Percentiles rank a stretch among this genome's conserved stretches.
Conservation (phyloP, 2,797 vertebrate genomes). For the Neoniphon sammara region DNA sequence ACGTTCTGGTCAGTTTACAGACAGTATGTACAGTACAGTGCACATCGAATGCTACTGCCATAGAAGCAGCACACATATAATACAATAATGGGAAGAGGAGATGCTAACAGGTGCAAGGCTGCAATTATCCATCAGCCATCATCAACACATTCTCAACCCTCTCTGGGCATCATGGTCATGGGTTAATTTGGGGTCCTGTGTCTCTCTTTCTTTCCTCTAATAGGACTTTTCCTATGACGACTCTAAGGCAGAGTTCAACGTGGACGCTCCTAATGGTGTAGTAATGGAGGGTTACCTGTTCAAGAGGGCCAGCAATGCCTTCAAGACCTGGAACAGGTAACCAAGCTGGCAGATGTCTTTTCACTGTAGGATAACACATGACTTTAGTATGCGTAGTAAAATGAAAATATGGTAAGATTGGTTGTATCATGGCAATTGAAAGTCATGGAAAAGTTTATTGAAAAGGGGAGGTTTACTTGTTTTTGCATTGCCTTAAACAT, state of each 20-base stretch:
- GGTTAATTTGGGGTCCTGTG: not conserved
- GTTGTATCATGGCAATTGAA: not conserved
- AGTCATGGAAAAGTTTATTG: not conserved
- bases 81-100: not conserved
- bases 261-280: conserved; percentile 94
- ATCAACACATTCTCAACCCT: not conserved
- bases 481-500: not conserved
- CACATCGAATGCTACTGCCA: conserved; percentile 27
- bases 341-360: not conserved
- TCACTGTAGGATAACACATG: not conserved
- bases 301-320: conserved; percentile 98
- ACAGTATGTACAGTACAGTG: conserved; percentile 38
- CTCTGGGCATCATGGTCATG: not conserved
- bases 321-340: conserved; percentile 98
- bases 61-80: conserved; percentile 14
- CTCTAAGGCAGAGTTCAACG: conserved; percentile 92
- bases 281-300: conserved; percentile 99
- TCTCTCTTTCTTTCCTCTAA: not conserved
- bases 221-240: conserved; percentile 97
- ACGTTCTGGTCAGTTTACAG: conserved; percentile 25
- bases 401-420: not conserved
- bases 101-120: not conserved
- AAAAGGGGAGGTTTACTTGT: not conserved
- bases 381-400: not conserved
- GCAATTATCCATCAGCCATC: not conserved